These are phyloP conservation scores for Schizopygopsis pylzovi DNA, from an alignment of 2,797 vertebrate species.

Conservation along the genomic window DNA sequence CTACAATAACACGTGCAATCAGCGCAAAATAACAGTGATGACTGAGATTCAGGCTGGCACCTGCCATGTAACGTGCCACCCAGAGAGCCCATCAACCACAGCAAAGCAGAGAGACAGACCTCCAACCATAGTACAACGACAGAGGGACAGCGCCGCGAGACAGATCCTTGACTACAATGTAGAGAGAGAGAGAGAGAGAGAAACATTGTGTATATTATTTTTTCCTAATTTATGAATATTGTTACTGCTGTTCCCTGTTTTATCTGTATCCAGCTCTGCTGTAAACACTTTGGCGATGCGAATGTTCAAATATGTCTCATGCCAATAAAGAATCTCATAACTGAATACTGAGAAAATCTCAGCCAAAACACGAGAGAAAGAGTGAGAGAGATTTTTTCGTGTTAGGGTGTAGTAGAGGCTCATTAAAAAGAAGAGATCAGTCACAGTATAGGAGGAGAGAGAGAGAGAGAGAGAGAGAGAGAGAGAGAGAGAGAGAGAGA, in stretches of 20 bases:
- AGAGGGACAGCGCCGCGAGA: not conserved
- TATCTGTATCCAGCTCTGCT: constrained; percentile 11
- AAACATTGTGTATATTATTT: not conserved
- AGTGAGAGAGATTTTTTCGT: constrained; percentile 29
- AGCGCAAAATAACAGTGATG: constrained; percentile 58
- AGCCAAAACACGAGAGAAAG: not conserved
- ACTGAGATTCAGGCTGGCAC: constrained; percentile 50
- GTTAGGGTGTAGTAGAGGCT: constrained; percentile 30
- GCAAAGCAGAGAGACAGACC: not conserved
- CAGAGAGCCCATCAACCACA: constrained; percentile 35
- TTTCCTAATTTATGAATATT: constrained; percentile 8
- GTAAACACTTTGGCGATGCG: not conserved
- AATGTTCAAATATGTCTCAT: constrained; percentile 23
- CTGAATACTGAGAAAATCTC: constrained; percentile 14
- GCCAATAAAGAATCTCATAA: not conserved
- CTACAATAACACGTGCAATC: constrained; percentile 57
- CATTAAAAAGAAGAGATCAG: constrained; percentile 52
- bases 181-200: not conserved
- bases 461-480: constrained; percentile 14
- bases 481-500: not conserved
- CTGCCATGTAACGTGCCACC: constrained; percentile 44
- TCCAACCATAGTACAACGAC: not conserved
- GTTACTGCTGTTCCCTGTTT: not conserved
- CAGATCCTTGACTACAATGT: not conserved
- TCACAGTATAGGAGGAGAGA: constrained; percentile 15